phyloP scores from a whole-genome alignment of 2,113 vertebrate species.

The Caretta caretta region DNA sequence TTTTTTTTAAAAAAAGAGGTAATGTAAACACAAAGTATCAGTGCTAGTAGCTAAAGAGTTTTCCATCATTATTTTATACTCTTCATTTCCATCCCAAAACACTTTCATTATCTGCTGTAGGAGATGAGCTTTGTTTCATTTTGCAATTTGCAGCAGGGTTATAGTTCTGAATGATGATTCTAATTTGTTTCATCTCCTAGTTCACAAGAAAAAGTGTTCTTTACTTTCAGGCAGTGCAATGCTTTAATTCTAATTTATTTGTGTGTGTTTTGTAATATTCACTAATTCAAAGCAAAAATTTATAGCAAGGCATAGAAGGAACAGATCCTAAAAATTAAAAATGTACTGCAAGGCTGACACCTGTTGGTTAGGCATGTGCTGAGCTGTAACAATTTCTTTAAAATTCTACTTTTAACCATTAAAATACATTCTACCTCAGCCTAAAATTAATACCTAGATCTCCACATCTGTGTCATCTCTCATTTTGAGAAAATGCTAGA shows the following conservation, averaged over 20 bases:
- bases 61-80: neutral
- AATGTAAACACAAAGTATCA: neutral
- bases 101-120: neutral
- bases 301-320: neutral
- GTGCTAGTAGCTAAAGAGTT: neutral
- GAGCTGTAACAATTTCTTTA: neutral
- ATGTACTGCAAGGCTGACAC: constrained; percentile 77
- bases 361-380: constrained; percentile 70
- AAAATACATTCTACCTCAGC: neutral
- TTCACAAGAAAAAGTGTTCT: constrained; percentile 8
- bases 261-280: neutral
- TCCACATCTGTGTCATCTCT: fast-evolving
- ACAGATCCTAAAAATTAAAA: neutral
- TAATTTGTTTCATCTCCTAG: constrained; percentile 8
- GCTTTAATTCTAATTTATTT: neutral
- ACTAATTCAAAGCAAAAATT: constrained; percentile 3
- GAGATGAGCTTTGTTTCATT: constrained; percentile 5
- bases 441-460: neutral
- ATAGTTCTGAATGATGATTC: constrained; percentile 1
- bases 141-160: neutral
- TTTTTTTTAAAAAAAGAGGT: neutral
- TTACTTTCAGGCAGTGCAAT: neutral
- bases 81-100: neutral
- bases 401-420: neutral
- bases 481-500: neutral